Base-by-base conservation (phyloP, 2,888 invertebrate species). In the Acleris cristana region DNA sequence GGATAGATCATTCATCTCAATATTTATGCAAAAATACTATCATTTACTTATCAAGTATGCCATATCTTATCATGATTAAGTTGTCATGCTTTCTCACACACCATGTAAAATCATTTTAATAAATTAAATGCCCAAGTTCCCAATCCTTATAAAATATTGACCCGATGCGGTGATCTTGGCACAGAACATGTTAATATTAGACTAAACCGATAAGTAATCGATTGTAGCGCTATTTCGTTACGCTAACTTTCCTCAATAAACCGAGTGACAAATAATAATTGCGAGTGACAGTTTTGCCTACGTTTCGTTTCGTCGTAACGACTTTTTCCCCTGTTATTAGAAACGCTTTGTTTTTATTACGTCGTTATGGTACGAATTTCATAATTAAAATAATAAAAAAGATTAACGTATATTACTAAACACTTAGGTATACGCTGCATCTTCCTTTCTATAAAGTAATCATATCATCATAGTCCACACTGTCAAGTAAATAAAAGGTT, bases 241-340 rank as follows among this genome's bases (percentile, higher is more conserved):
- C 45, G 45, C 61, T 66, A 66, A 66, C 66, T 66, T 66, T 66
- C 61, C 30, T 58, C 63, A 57, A 54, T 52, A 64, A 54, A 63
- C 52, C 51, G 48, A 58, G 58, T 62, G 58, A 62, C 62, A 34
- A 67, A 67, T 63, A 54, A 67, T 54, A 44, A 54, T 58, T 54
- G 48, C 19, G 18, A 48, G 53, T 53, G 49, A 67, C 54, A 53
- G 49, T 63, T 26, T 48, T 63, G 53, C 63, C 58, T 67, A 52
- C 53, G 63, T 23, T 63, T 58, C 57, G 63, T 23, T 63, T 58
- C 49, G 45, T 5, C 30, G 53, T 49, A 58, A 55, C 56, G 56
- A 56, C 53, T 49, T 56, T 52, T 67, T 54, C 48, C 53, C 63
- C 23, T 63, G 67, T 63, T 66, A 66, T 66, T 62, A 67, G 63